phyloP scores from a whole-genome alignment of 1,140 invertebrate genomes.

The Stratiolaelaps scimitus region DNA sequence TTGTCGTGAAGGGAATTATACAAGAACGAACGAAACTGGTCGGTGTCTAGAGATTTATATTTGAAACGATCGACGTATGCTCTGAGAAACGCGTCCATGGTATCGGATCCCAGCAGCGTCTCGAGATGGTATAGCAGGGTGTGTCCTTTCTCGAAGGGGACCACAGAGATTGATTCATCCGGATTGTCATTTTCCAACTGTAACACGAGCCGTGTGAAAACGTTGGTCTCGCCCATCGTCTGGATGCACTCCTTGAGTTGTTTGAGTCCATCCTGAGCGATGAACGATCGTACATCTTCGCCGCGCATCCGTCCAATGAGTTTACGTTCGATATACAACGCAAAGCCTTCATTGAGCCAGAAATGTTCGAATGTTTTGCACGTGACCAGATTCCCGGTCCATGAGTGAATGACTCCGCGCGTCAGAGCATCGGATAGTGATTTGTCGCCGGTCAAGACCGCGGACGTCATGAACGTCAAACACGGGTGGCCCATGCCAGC shows the following conservation, averaged over 20 bases:
- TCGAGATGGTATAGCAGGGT: constrained; percentile 77
- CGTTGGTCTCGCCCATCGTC: too few species aligned
- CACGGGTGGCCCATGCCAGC: constrained; percentile 97
- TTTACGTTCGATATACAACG: constrained; percentile 78
- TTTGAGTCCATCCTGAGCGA: constrained; percentile 59
- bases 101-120: constrained; percentile 56
- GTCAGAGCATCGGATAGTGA: constrained; percentile 78
- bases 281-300: constrained; percentile 57
- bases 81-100: constrained; percentile 71
- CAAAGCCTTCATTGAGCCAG: constrained; percentile 95
- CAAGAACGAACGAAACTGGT: constrained; percentile 66
- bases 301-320: constrained; percentile 56
- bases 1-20: constrained; percentile 59
- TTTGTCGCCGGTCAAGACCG: constrained; percentile 71
- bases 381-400: constrained; percentile 90
- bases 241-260: constrained; percentile 55
- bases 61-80: constrained; percentile 68
- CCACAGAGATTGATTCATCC: constrained; percentile 73
- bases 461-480: constrained; percentile 84
- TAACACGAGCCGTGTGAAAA: constrained; percentile 61
- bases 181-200: constrained; percentile 69
- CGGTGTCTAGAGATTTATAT: constrained; percentile 64
- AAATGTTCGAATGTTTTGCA: constrained; percentile 87
- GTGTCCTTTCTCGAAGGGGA: constrained; percentile 86
- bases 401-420: constrained; percentile 89